Conservation (phyloP, 2,888 invertebrate species). For the Eumerus sabulonum region DNA sequence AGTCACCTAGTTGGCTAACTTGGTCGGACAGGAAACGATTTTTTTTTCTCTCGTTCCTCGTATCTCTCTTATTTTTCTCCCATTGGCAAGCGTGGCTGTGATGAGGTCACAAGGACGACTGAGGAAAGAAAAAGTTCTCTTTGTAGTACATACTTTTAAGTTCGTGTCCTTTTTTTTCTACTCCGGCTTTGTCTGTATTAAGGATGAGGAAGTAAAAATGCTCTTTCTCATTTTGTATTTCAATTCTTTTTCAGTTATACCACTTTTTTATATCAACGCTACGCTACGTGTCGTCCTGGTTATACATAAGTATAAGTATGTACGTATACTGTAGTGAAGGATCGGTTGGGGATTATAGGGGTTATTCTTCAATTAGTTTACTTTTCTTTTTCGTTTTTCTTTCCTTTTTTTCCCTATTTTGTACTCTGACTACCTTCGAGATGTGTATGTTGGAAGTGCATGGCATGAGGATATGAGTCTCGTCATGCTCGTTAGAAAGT, state of each 20-base stretch:
- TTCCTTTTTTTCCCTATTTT: not conserved
- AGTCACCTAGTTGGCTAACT: constrained; percentile 2
- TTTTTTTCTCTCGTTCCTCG: constrained; percentile 2
- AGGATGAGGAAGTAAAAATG: constrained; percentile 12
- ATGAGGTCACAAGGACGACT: constrained; percentile 18
- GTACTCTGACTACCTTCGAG: constrained; percentile 1
- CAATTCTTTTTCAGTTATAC: constrained; percentile 1
- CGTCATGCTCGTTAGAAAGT: constrained; percentile 14
- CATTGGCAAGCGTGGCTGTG: not conserved
- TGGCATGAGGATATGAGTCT: not conserved
- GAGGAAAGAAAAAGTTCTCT: constrained; percentile 23
- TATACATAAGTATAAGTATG: not conserved
- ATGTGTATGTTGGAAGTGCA: not conserved
- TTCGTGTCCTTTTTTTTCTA: not conserved
- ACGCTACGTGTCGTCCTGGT: not conserved
- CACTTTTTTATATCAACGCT: too few species aligned
- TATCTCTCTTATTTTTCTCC: not conserved
- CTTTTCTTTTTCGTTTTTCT: not conserved
- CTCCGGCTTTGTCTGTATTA: not conserved
- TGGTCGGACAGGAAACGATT: constrained; percentile 1
- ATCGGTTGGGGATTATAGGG: constrained; percentile 26
- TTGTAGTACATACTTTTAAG: constrained; percentile 17
- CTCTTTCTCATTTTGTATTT: constrained; percentile 6
- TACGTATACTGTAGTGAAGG: constrained; percentile 9
- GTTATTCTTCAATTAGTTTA: constrained; percentile 33